Evolutionary conservation across 1,140 invertebrate genomes (phyloP).

Genomic region (Mactra quadrangularis): DNA sequence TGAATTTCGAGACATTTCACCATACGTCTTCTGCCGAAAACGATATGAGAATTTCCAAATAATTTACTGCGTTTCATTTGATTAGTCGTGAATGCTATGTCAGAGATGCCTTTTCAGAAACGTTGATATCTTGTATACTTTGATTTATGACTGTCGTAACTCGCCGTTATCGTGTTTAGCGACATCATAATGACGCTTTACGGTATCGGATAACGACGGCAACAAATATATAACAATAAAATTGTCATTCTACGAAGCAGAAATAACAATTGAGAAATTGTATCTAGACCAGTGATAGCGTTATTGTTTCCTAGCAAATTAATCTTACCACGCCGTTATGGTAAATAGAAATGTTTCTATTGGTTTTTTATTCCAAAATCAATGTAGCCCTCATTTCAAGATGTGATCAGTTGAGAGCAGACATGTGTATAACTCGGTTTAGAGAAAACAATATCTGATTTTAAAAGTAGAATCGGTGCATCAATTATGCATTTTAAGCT

Average conservation of each 20-base stretch:
- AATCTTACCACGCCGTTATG: constrained; percentile 46
- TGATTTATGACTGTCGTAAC: constrained; percentile 62
- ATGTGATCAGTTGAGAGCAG: background rate
- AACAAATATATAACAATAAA: constrained; percentile 66
- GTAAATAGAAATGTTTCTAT: constrained; percentile 58
- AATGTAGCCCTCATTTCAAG: constrained; percentile 5
- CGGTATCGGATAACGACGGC: constrained; percentile 59
- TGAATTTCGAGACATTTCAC: constrained; percentile 39
- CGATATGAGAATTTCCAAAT: constrained; percentile 58
- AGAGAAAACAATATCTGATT: no score
- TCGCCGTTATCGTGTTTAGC: constrained; percentile 63
- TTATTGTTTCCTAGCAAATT: constrained; percentile 63
- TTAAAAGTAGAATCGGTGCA: no score
- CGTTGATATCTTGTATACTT: constrained; percentile 59
- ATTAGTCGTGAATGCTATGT: constrained; percentile 62
- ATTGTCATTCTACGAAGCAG: constrained; percentile 59
- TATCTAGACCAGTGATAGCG: constrained; percentile 49
- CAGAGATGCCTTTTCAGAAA: constrained; percentile 55
- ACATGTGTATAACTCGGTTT: no score
- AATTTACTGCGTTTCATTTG: constrained; percentile 61
- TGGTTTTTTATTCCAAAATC: constrained; percentile 59
- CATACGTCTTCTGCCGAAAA: constrained; percentile 55
- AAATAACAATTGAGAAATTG: constrained; percentile 63
- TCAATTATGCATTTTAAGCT: no score
- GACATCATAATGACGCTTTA: constrained; percentile 64